Evolutionary conservation across 2,888 invertebrate genomes (phyloP), one percentile per base, ranked within the genome.

Genomic region (Nymphalis urticae): DNA sequence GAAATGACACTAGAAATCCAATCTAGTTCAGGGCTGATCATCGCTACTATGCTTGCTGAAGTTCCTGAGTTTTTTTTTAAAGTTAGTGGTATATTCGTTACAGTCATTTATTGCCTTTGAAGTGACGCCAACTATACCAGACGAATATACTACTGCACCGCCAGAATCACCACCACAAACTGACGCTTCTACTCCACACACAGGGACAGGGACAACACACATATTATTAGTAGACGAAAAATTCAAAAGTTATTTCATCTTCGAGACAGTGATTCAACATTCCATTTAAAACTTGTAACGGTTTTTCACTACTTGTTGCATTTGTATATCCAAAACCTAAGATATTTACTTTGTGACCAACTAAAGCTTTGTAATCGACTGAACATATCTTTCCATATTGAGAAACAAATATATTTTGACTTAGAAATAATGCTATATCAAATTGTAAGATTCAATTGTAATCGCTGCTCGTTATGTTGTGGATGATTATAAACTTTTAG

Each of bases 381-480:
- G 63, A 53, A 17, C 63, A 53, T 21, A 63, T 19, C 36, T 64
- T 64, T 2, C 48, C 64, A 47, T 48, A 64, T 36, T n/a, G 3
- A 19, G n/a, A 32, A 17, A 64, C 42, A 6, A 16, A 42, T 48
- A 64, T 58, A n/a, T 56, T 27, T 64, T 64, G 10, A 27, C 53
- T 58, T 16, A 21, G 19, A 58, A 48, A 47, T 16, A 58, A 58
- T 2, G 27, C 48, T 32, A 58, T 27, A 27, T 56, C 64, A 9
- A 58, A 16, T 32, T 48, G n/a, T n/a, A n/a, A n/a, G 19, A 42
- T 42, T 42, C 36, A 56, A 24, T 10, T 19, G 7, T 10, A 19
- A 13, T 6, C 17, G 27, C 32, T 32, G 8, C 3, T 16, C 16
- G 21, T 19, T 42, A 63, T 42, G 48, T 54, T 19, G 19, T n/a